Evolutionary conservation across 2,113 vertebrate genomes (phyloP).

Genomic region (Verasper variegatus): DNA sequence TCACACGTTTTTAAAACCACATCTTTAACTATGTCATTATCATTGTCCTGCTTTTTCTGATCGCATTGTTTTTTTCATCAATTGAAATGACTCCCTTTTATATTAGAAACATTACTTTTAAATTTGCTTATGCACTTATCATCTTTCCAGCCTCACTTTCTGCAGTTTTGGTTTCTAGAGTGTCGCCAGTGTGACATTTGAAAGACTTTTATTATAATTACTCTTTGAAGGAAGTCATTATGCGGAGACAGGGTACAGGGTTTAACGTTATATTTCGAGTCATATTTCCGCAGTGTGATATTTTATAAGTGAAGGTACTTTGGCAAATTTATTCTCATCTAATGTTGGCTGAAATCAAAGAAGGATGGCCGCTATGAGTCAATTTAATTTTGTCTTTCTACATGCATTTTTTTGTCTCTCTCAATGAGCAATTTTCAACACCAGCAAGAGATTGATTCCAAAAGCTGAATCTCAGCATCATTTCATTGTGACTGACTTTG

Average conservation of each 20-base stretch:
- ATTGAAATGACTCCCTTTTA: slow-evolving; percentile 13
- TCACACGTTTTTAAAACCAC: slow-evolving; percentile 19
- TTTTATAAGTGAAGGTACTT: slow-evolving; percentile 35
- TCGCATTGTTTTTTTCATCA: slow-evolving; percentile 2
- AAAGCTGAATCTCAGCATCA: not conserved
- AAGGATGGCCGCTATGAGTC: slow-evolving; percentile 12
- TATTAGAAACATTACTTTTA: slow-evolving; percentile 14
- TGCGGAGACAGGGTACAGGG: slow-evolving; percentile 20
- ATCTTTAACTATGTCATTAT: not conserved
- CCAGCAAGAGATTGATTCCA: not conserved
- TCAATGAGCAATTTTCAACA: not conserved
- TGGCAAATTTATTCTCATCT: slow-evolving; percentile 17
- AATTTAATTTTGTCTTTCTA: slow-evolving; percentile 14
- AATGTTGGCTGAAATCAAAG: slow-evolving; percentile 19
- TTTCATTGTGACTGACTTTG: not conserved
- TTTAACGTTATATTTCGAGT: slow-evolving; percentile 33
- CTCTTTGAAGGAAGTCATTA: slow-evolving; percentile 39
- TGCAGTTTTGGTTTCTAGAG: slow-evolving; percentile 10
- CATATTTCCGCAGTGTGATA: slow-evolving; percentile 28
- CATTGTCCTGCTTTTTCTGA: slow-evolving; percentile 5
- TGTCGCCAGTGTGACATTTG: slow-evolving; percentile 41
- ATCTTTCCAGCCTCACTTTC: slow-evolving; percentile 2
- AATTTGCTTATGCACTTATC: not conserved
- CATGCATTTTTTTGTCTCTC: not conserved
- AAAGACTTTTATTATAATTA: slow-evolving; percentile 46